Evolutionary conservation across 2,113 vertebrate species (phyloP).

Genomic region (Rhinichthys klamathensis): DNA sequence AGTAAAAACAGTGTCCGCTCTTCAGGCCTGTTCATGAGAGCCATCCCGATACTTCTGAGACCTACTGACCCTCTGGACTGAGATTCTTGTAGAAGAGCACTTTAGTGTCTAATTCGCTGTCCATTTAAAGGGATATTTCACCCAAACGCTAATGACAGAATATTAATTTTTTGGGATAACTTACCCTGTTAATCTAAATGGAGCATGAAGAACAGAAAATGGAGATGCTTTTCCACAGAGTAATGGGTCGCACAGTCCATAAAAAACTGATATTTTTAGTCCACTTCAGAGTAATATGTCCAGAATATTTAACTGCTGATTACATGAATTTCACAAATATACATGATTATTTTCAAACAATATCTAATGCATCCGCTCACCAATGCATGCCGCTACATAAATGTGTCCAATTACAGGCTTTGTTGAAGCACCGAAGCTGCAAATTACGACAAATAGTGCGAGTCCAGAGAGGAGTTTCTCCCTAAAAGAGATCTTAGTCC

Average conservation of each 20-base stretch:
- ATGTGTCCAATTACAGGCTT: slow-evolving; percentile 28
- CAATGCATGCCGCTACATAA: slow-evolving; percentile 11
- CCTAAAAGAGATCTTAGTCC: background rate
- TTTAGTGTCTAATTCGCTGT: background rate
- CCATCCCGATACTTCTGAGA: slow-evolving; percentile 45
- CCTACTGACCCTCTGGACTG: slow-evolving; percentile 4
- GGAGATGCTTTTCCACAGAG: background rate
- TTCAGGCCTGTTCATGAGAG: slow-evolving; percentile 61
- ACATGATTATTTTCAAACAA: slow-evolving; percentile 12
- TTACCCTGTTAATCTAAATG: background rate
- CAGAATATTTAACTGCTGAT: slow-evolving; percentile 11
- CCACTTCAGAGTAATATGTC: background rate
- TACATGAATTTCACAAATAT: background rate
- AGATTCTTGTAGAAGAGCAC: background rate
- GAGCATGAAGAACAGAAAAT: background rate
- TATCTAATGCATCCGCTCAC: background rate
- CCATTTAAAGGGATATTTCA: background rate
- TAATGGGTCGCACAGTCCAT: background rate
- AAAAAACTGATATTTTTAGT: background rate
- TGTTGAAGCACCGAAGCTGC: background rate
- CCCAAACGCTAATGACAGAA: background rate
- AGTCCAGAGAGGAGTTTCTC: background rate
- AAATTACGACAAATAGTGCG: background rate
- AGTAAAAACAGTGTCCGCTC: slow-evolving; percentile 65
- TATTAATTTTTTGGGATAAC: background rate